Evolutionary conservation across 2,888 invertebrate genomes (phyloP).

Genomic region (Callyntrura sp.): DNA sequence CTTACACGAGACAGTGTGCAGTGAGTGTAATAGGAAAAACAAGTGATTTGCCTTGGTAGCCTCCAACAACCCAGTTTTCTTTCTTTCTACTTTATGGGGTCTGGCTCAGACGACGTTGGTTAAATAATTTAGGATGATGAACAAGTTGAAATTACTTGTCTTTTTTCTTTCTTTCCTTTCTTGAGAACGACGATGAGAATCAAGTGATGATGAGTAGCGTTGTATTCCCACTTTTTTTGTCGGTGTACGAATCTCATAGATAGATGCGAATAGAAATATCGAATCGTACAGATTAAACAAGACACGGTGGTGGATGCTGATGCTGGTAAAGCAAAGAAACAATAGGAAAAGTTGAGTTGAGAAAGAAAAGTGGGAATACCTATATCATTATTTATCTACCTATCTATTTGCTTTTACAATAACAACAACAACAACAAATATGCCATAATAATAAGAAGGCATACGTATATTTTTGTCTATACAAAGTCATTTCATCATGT

Average conservation of each 20-base stretch:
- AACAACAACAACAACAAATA: neutral
- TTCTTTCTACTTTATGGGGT: constrained; percentile 1
- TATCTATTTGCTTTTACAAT: neutral
- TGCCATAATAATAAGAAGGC: neutral
- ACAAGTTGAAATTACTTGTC: constrained; percentile 21
- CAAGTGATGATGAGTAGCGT: neutral
- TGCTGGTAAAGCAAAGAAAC: neutral
- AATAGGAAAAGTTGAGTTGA: neutral
- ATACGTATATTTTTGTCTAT: neutral
- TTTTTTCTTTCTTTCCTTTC: neutral
- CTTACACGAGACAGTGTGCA: too few species aligned
- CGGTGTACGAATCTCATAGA: neutral
- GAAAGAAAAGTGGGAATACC: neutral
- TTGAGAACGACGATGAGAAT: neutral
- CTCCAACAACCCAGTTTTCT: constrained; percentile 14
- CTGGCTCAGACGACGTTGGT: neutral
- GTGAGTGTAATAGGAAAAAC: constrained; percentile 8
- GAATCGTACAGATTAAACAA: constrained; percentile 6
- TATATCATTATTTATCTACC: neutral
- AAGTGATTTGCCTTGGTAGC: constrained; percentile 12
- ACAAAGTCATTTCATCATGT: neutral
- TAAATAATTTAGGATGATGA: constrained; percentile 18
- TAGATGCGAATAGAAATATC: neutral
- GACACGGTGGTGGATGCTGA: neutral
- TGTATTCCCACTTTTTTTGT: neutral